phyloP scores from a whole-genome alignment of 2,113 vertebrate species.

The Colaptes auratus region DNA sequence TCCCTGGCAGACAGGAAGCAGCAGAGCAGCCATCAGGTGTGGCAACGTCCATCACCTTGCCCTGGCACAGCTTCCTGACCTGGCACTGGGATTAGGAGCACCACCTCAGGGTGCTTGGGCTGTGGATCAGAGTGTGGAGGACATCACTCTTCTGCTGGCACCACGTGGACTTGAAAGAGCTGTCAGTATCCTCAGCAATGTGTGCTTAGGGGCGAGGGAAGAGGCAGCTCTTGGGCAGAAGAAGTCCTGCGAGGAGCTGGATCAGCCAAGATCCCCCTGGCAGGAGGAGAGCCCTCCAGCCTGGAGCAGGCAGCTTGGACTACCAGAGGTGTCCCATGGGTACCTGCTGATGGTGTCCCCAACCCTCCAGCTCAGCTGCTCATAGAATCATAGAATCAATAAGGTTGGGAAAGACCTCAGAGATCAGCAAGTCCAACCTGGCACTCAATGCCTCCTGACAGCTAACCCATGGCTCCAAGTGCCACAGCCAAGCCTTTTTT shows the following conservation, averaged over 20 bases:
- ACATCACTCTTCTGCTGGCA: not conserved
- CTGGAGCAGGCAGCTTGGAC: not conserved
- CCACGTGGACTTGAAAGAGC: rapidly evolving
- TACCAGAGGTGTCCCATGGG: not conserved
- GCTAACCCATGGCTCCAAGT: too few relatives aligned
- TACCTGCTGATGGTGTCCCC: rapidly evolving
- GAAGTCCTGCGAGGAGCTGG: not conserved
- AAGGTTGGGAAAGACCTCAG: too few relatives aligned
- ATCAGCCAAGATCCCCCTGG: not conserved
- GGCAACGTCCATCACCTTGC: not conserved
- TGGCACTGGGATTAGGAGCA: not conserved
- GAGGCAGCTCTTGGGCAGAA: rapidly evolving
- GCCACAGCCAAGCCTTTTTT: too few relatives aligned
- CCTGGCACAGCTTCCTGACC: not conserved
- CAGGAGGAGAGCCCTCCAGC: not conserved
- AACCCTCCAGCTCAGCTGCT: rapidly evolving
- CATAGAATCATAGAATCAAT: too few relatives aligned
- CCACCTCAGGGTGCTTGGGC: not conserved
- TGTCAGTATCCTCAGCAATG: not conserved
- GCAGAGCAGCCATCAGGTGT: rapidly evolving
- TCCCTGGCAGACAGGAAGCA: not conserved
- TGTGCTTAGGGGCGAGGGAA: too few relatives aligned
- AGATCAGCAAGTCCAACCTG: too few relatives aligned
- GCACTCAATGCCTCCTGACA: too few relatives aligned
- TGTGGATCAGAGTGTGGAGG: rapidly evolving